Conservation (phyloP, 2,888 invertebrate genomes). For the Synergus gifuensis region DNA sequence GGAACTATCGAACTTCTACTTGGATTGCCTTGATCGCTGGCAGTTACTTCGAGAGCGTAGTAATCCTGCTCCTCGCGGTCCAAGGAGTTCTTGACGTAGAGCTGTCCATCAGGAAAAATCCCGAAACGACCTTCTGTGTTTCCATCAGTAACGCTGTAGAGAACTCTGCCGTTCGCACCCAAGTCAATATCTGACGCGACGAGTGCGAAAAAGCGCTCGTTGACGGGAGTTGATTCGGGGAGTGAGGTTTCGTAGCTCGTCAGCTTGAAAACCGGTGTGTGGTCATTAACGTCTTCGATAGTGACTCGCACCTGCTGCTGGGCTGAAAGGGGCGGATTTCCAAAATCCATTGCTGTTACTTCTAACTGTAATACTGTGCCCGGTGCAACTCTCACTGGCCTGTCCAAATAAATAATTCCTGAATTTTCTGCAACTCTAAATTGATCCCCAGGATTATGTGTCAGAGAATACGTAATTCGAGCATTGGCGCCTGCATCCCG, state of each 20-base stretch:
- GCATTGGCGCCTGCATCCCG: conserved; percentile 94
- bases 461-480: conserved; percentile 89
- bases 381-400: conserved; percentile 87
- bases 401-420: conserved; percentile 93
- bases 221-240: conserved; percentile 93
- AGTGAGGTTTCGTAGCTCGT: conserved; percentile 95
- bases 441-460: conserved; percentile 88
- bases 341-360: conserved; percentile 92
- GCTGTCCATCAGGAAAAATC: conserved; percentile 95
- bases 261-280: conserved; percentile 95
- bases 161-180: conserved; percentile 88
- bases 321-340: conserved; percentile 86
- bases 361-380: conserved; percentile 86
- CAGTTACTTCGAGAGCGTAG: conserved; percentile 92
- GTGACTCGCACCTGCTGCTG: conserved; percentile 86
- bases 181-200: conserved; percentile 94
- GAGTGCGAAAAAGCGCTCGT: conserved; percentile 93
- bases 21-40: conserved; percentile 89
- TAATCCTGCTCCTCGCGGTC: conserved; percentile 95
- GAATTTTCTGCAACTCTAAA: conserved; percentile 92
- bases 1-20: conserved; percentile 91
- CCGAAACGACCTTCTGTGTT: conserved; percentile 93
- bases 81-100: conserved; percentile 91
- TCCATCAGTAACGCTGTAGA: conserved; percentile 91
- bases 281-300: conserved; percentile 95